Base-by-base conservation (phyloP, 2,888 invertebrate species). In the Meteorus cinctellus region DNA sequence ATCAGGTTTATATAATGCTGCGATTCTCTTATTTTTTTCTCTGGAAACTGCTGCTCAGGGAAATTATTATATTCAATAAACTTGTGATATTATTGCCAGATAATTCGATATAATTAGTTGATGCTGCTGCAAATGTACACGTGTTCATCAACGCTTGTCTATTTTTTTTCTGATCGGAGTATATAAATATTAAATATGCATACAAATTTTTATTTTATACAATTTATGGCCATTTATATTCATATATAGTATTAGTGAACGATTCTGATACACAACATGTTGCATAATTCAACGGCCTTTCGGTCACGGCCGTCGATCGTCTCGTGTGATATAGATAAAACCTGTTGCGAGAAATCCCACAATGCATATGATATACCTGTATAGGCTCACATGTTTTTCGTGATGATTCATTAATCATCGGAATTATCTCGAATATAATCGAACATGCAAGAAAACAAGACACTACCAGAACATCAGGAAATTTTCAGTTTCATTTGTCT, bases 311-410 rank as follows among this genome's bases (percentile, higher is more conserved):
- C 73, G 75, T 79, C 75, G 72, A 75, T 80, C 77, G 76, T 70
- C 71, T 72, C 72, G 70, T 69, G 66, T 59, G 75, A 79, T 75
- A 80, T 77, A 79, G 55, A 55, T 55, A 78, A 79, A 75, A 81
- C 81, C 78, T 80, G 81, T 80, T 81, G 55, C 55, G 19, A 55
- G 19, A n/a, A 55, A 55, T 55, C 19, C 19, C 55, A 55, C 55
- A 55, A 55, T 24, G 16, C n/a, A 55, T 8, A 55, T 55, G 19
- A 55, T 55, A 55, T 55, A 55, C 55, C 19, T 55, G 19, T 55
- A 24, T 48, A 4, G 4, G 16, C 48, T 16, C 55, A 19, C 19
- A 8, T 55, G 8, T 55, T 19, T 24, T 19, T 10, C 55, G 19
- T 19, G 55, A 55, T 55, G 55, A 55, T 55, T 55, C 19, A 55